These are phyloP conservation scores for Orientallactaga bullata DNA, from an alignment of 2,113 vertebrate genomes.

Conservation along the genomic window DNA sequence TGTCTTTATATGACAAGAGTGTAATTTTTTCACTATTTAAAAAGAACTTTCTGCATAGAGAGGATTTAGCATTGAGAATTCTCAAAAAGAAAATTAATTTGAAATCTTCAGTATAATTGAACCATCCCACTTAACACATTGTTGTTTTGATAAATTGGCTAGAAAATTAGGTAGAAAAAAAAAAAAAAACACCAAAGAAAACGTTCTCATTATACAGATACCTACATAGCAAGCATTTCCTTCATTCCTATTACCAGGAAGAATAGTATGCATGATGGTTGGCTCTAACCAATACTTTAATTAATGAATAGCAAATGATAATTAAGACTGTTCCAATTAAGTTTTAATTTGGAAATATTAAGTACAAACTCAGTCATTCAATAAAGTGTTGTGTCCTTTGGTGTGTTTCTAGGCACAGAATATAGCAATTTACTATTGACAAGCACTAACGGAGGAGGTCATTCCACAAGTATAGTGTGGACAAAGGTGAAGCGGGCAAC, in stretches of 20 bases:
- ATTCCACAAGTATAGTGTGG: slow-evolving; percentile 94
- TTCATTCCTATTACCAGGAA: slow-evolving; percentile 84
- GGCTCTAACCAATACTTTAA: slow-evolving; percentile 85
- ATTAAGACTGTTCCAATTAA: slow-evolving; percentile 91
- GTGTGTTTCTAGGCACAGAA: slow-evolving; percentile 87
- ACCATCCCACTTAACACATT: slow-evolving; percentile 78
- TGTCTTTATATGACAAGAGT: background rate
- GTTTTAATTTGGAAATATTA: slow-evolving; percentile 90
- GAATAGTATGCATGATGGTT: slow-evolving; percentile 82
- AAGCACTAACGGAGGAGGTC: slow-evolving; percentile 95
- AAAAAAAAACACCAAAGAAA: slow-evolving; percentile 83
- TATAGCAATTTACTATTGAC: slow-evolving; percentile 94
- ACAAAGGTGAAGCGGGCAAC: slow-evolving; percentile 98
- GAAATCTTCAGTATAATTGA: slow-evolving; percentile 78
- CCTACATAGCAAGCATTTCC: slow-evolving; percentile 76
- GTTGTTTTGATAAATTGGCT: slow-evolving; percentile 86
- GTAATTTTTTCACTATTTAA: background rate
- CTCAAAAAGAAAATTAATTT: slow-evolving; percentile 81
- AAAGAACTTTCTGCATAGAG: background rate
- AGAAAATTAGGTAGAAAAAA: slow-evolving; percentile 53
- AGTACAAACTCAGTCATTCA: slow-evolving; percentile 88
- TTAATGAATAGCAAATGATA: slow-evolving; percentile 89
- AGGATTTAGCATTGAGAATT: background rate
- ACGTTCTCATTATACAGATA: slow-evolving; percentile 83
- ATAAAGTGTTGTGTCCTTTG: slow-evolving; percentile 87